A percentile compares a stretch with the other conserved stretches of the same genome.
Evolutionary conservation across 2,888 invertebrate species (phyloP).

Genomic region (Tupiocoris notatus): DNA sequence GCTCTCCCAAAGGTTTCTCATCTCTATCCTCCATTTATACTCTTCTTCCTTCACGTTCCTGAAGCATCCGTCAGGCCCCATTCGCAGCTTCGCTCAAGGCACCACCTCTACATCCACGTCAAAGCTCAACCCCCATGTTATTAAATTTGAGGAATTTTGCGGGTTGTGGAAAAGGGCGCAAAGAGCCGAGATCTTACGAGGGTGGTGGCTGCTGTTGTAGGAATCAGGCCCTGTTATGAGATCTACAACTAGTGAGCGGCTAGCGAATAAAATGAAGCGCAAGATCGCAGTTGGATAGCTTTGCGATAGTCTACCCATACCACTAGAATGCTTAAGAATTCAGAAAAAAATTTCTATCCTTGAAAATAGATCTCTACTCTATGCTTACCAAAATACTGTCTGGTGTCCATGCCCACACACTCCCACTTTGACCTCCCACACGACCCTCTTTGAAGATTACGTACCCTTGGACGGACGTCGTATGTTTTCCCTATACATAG

Average conservation of each 20-base stretch:
- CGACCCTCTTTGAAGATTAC: too few species aligned
- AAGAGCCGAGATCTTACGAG: neutral
- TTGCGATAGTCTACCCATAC: too few species aligned
- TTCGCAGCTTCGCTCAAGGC: neutral
- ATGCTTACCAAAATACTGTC: too few species aligned
- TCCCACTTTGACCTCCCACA: too few species aligned
- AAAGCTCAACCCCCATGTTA: conserved; percentile 22
- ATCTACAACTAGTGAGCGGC: neutral
- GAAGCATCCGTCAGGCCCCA: neutral
- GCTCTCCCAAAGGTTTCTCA: neutral
- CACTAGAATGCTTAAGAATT: too few species aligned
- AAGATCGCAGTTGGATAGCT: too few species aligned
- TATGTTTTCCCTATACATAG: too few species aligned
- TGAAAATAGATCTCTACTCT: too few species aligned
- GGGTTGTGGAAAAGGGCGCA: conserved; percentile 8
- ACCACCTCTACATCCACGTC: neutral
- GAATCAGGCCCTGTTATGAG: neutral
- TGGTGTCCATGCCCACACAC: too few species aligned
- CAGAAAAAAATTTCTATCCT: too few species aligned
- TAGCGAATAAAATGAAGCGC: too few species aligned
- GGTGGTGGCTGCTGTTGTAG: neutral
- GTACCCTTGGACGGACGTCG: too few species aligned
- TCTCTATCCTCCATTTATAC: neutral
- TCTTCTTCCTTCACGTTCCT: neutral
- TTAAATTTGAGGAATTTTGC: conserved; percentile 38